Evolutionary conservation across 2,888 invertebrate species (phyloP).

Genomic region (Dynastes tityus): DNA sequence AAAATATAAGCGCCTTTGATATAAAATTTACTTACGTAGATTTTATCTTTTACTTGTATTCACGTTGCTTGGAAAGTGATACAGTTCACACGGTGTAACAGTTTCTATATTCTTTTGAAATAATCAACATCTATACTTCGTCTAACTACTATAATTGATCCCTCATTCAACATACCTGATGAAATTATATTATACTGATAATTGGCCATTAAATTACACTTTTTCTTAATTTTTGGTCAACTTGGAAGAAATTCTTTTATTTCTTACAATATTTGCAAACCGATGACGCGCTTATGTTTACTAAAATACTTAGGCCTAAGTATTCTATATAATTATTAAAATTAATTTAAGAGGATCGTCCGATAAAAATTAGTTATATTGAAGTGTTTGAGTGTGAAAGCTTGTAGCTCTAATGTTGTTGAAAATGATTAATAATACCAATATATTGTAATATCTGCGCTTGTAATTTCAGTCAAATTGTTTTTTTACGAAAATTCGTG

Average conservation of each 20-base stretch:
- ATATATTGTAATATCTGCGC: too few relatives aligned
- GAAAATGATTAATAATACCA: too few relatives aligned
- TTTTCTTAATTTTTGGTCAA: slow-evolving; percentile 54
- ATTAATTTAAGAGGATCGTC: neutral
- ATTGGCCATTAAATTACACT: slow-evolving; percentile 54
- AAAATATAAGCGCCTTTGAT: slow-evolving; percentile 37
- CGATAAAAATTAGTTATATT: neutral
- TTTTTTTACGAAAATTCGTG: too few relatives aligned
- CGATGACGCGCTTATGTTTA: slow-evolving; percentile 44
- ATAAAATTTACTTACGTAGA: slow-evolving; percentile 45
- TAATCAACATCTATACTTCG: slow-evolving; percentile 53
- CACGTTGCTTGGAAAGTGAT: neutral
- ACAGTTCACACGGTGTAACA: slow-evolving; percentile 46
- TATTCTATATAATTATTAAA: slow-evolving; percentile 10
- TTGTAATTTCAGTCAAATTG: too few relatives aligned
- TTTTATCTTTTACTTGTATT: slow-evolving; percentile 26
- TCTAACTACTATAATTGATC: slow-evolving; percentile 69
- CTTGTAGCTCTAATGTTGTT: too few relatives aligned
- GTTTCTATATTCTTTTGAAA: slow-evolving; percentile 49
- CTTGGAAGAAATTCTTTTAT: slow-evolving; percentile 63
- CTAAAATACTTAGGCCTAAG: slow-evolving; percentile 33
- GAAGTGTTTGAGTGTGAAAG: too few relatives aligned
- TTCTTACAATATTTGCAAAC: slow-evolving; percentile 58
- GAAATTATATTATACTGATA: slow-evolving; percentile 65
- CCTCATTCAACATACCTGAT: slow-evolving; percentile 70